Evolutionary conservation across 2,888 invertebrate genomes (phyloP), one percentile per base, ranked within the genome.

Genomic region (Timandra comae): DNA sequence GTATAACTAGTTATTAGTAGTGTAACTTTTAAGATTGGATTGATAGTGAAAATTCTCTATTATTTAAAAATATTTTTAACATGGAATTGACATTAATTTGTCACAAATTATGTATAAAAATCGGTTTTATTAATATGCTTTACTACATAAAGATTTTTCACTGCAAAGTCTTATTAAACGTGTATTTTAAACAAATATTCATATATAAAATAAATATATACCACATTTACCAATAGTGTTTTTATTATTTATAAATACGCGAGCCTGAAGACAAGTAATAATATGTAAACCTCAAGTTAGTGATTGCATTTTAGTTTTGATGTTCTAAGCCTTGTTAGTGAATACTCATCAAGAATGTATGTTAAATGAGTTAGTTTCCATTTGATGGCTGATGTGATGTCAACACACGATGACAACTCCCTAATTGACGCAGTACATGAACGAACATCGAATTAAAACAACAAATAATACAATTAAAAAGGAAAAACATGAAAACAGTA

Each of bases 261-360:
- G 63, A 67, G 65, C 66, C 65, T 57, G 67, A 75, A 75, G 69
- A 75, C 69, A 70, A 75, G 79, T 77, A 79, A 74, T 67, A 75
- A 73, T 69, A 63, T 24, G 5, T 58, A 46, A 56, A 50, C 49
- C 47, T 56, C 38, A 53, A 63, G 76, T 81, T 81, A 81, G 76
- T 77, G 56, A 61, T 66, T 63, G 74, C 68, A 60, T 50, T 64
- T 61, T 54, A 26, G 30, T 49, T 54, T 58, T 65, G 67, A 63
- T 25, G 36, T 63, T 56, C 54, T 71, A 66, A 74, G 71, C 79
- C 70, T 67, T 64, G 79, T 82, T 82, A 82, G 82, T 81, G 38
- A 37, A 32, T 36, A 43, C 37, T 49, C 49, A 55, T 56, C 48
- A 63, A 57, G 61, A 57, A 56, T 48, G 51, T 60, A 49, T 58